phyloP scores from a whole-genome alignment of 2,888 invertebrate species.

The Galerucella nymphaeae region DNA sequence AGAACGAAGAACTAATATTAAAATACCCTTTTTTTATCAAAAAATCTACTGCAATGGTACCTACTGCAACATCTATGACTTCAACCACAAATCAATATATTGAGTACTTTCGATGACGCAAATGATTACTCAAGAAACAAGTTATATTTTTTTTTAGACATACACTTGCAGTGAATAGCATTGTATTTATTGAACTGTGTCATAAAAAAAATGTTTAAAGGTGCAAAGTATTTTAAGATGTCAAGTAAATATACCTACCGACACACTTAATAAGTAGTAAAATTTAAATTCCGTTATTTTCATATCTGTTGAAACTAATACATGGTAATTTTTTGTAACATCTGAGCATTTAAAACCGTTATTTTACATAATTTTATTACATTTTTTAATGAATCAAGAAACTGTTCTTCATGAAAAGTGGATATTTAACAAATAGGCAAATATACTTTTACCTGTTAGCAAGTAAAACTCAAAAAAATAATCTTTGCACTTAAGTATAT shows the following conservation, averaged over 20 bases:
- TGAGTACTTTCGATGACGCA: neutral
- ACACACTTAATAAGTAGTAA: neutral
- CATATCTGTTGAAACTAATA: neutral
- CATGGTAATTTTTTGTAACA: neutral
- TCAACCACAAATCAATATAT: no score
- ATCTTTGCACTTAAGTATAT: no score
- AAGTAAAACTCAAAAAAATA: no score
- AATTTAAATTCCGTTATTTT: slow-evolving; percentile 11
- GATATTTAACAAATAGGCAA: no score
- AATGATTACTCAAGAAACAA: slow-evolving; percentile 10
- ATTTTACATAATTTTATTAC: neutral
- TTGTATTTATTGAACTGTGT: neutral
- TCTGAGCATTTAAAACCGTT: neutral
- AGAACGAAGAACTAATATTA: no score
- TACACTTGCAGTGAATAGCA: neutral
- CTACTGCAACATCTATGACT: no score
- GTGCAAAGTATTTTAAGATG: slow-evolving; percentile 10
- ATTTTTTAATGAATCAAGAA: no score
- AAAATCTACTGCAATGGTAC: no score
- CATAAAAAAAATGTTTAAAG: neutral
- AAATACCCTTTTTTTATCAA: no score
- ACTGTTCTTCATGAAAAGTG: no score
- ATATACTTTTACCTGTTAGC: no score
- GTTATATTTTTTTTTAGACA: neutral
- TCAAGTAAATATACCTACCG: slow-evolving; percentile 5